These are phyloP conservation scores for Achatina immaculata DNA, from an alignment of 1,140 invertebrate genomes.

Conservation along the genomic window DNA sequence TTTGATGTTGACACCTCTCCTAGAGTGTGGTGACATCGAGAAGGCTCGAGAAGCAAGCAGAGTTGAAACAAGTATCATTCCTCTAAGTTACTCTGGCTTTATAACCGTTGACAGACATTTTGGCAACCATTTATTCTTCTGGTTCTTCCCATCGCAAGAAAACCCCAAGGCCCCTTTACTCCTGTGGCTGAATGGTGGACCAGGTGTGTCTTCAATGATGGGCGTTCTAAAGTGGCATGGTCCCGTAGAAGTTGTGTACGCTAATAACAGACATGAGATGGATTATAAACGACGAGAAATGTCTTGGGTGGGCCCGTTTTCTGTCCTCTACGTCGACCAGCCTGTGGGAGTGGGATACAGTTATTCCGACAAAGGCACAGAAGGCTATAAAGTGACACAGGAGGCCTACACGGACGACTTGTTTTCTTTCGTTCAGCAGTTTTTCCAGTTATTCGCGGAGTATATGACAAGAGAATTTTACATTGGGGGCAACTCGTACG, in stretches of 20 bases:
- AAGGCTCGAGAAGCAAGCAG: not conserved
- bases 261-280: constrained; percentile 34
- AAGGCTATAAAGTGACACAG: constrained; percentile 66
- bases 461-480: constrained; percentile 67
- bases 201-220: constrained; percentile 82
- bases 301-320: constrained; percentile 81
- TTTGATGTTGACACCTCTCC: constrained; percentile 6
- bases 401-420: constrained; percentile 67
- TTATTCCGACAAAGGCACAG: constrained; percentile 58
- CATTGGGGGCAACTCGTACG: constrained; percentile 68
- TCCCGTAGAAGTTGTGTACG: constrained; percentile 68
- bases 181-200: constrained; percentile 87
- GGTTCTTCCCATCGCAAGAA: constrained; percentile 83
- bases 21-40: not conserved
- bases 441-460: constrained; percentile 69
- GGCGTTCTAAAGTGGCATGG: constrained; percentile 86
- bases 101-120: constrained; percentile 81
- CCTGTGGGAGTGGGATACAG: constrained; percentile 76
- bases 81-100: constrained; percentile 75
- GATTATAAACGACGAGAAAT: constrained; percentile 56
- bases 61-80: not conserved
- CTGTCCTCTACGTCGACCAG: constrained; percentile 88
- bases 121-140: constrained; percentile 87
- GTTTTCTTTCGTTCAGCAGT: constrained; percentile 67
- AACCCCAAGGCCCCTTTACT: constrained; percentile 76